A percentile compares a stretch with the other conserved stretches of the same genome.
phyloP scores from a whole-genome alignment of 2,113 vertebrate genomes.

The Gracilinanus agilis region DNA sequence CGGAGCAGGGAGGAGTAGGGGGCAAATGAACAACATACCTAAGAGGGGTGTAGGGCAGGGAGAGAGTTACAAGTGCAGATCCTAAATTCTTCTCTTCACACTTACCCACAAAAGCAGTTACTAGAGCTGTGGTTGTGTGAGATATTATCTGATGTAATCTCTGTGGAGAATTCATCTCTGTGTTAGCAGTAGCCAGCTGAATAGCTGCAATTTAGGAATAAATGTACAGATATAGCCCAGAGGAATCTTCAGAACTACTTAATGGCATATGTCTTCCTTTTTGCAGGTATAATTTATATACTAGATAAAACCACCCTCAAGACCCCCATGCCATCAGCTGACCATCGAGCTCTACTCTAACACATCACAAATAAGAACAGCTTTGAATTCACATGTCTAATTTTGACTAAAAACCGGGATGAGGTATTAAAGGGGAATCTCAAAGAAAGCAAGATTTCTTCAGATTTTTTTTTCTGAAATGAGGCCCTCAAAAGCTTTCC shows the following conservation, averaged over 20 bases:
- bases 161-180: slow-evolving; percentile 13
- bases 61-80: neutral
- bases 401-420: slow-evolving; percentile 28
- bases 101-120: neutral
- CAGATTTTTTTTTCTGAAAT: slow-evolving; percentile 9
- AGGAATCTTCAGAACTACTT: neutral
- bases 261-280: neutral
- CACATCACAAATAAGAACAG: neutral
- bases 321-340: neutral
- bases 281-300: slow-evolving; percentile 10
- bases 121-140: slow-evolving; percentile 7
- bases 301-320: slow-evolving; percentile 13
- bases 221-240: neutral
- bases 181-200: neutral
- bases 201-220: neutral
- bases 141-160: slow-evolving; percentile 14
- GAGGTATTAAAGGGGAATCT: neutral
- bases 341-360: neutral
- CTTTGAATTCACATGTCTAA: neutral
- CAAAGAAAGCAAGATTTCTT: neutral
- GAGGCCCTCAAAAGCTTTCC: neutral
- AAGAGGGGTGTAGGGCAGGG: neutral
- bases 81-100: neutral
- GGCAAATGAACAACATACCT: neutral
- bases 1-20: neutral